Evolutionary conservation across 2,888 invertebrate species (phyloP).

Genomic region (Mimachlamys varia): DNA sequence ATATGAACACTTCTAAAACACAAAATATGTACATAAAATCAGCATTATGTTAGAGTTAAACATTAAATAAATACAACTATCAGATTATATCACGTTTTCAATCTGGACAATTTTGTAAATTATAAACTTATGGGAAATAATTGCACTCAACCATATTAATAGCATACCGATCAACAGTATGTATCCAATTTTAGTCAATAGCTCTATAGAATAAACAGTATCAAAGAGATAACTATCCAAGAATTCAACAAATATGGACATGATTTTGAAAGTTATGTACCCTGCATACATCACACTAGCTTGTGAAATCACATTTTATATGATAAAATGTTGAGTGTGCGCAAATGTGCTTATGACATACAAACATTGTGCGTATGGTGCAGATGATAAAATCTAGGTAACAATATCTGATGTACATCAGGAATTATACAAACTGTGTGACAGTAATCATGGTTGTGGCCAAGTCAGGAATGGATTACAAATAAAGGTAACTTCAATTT

Average conservation of each 20-base stretch:
- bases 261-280: neutral
- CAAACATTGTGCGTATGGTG: no score
- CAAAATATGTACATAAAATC: neutral
- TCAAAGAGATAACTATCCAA: neutral
- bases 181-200: neutral
- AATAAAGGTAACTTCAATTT: no score
- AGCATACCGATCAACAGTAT: constrained; percentile 19
- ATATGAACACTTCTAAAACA: neutral
- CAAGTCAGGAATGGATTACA: no score
- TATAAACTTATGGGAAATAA: neutral
- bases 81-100: constrained; percentile 3
- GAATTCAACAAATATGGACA: neutral
- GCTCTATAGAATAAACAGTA: neutral
- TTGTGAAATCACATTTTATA: no score
- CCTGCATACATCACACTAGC: no score
- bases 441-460: no score
- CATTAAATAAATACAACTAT: neutral
- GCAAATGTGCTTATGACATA: no score
- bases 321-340: no score
- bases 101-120: neutral
- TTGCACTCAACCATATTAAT: neutral
- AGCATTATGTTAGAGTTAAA: neutral
- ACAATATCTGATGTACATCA: no score
- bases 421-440: no score
- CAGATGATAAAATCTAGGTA: no score